A percentile compares a stretch with the other conserved stretches of the same genome.
phyloP scores from a whole-genome alignment of 2,113 vertebrate genomes.

The Sclerurus mexicanus region DNA sequence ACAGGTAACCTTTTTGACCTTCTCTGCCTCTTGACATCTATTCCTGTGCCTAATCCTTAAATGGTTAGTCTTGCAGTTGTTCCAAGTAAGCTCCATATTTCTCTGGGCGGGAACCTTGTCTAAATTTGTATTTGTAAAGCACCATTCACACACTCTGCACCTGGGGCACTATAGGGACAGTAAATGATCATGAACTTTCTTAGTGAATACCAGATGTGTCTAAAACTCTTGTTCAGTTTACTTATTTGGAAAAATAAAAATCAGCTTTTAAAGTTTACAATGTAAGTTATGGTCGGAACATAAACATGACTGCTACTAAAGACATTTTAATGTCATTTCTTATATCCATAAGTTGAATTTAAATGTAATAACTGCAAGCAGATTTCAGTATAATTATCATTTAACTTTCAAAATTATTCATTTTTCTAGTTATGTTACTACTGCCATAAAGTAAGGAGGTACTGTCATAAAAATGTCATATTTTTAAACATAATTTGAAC shows the following conservation, averaged over 20 bases:
- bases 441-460: background rate
- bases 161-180: background rate
- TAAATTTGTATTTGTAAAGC: background rate
- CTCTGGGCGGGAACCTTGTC: background rate
- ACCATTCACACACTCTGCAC: background rate
- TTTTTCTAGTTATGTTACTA: background rate
- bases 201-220: background rate
- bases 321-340: background rate
- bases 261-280: background rate
- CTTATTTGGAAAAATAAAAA: rapidly evolving
- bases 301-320: background rate
- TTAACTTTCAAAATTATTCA: background rate
- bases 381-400: background rate
- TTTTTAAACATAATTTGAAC: background rate
- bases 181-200: background rate
- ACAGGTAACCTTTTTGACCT: background rate
- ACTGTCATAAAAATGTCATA: background rate
- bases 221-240: background rate
- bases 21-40: background rate
- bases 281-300: background rate
- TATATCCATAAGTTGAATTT: background rate
- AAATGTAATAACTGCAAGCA: background rate
- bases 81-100: background rate
- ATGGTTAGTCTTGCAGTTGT: background rate
- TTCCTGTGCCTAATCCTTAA: slow-evolving; percentile 18